Base-by-base conservation (phyloP, 2,113 vertebrate genomes). In the Sinocyclocheilus maitianheensis region DNA sequence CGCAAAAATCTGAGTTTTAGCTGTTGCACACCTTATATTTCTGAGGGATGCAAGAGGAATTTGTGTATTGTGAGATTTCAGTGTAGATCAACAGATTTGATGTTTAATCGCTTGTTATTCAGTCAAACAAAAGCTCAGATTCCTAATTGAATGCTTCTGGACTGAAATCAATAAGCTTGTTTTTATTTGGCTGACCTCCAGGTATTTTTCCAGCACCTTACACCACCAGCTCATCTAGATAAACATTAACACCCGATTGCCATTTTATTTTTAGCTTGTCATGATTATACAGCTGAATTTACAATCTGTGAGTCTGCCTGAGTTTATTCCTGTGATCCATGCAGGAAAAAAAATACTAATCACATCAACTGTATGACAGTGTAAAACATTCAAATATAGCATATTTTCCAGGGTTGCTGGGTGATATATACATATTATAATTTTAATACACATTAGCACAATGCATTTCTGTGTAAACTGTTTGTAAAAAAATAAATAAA, bases 1-100 rank as follows among this genome's bases (percentile, higher is more conserved):
- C 72, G 77, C 79, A 22, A 90, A 90, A 91, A 60, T 90, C 86
- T 88, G 86, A 75, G 87, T 90, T 90, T 89, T 72, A 67, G 48
- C 34, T 48, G 40, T 82, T 82, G 63, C 75, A 58, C 9, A 26
- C 46, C 11, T 20, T 13, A 26, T 26, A 46, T 30, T 46, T 26
- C 7, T 40, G 51, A 26, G 26, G 26, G 13, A 60, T 81, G 37
- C 6, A 26, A 40, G 20, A 62, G 74, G 37, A 72, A 37, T 53
- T 46, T 65, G 46, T 69, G 80, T 22, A 69, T 20, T 69, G 63
- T 53, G 40, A 67, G 40, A 81, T 48, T 67, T 65, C 20, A 13
- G 5, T 53, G 30, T 22, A 40, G 43, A n/a, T 51, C 43, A 67
- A 51, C 24, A 48, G 62, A 26, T 67, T 55, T 53, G 24, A 74